phyloP scores from a whole-genome alignment of 2,113 vertebrate species.

The Amazona guildingii region DNA sequence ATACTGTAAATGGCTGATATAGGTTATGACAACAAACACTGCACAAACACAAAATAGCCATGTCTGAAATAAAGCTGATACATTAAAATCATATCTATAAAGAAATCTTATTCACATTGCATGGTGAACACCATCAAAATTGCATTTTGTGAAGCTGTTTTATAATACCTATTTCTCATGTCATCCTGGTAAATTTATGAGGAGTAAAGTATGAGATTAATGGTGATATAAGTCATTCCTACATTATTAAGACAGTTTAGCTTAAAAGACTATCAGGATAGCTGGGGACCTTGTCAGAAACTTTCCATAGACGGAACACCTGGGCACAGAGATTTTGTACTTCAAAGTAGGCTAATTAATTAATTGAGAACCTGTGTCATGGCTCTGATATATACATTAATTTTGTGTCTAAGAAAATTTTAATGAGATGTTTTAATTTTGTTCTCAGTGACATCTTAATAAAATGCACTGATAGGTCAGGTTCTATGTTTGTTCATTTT shows the following conservation, averaged over 20 bases:
- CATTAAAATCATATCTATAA: background rate
- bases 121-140: background rate
- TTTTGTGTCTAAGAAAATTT: conserved; percentile 25
- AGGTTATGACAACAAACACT: background rate
- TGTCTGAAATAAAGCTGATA: background rate
- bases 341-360: conserved; percentile 58
- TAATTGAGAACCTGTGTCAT: conserved; percentile 25
- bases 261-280: background rate
- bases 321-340: conserved; percentile 28
- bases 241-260: background rate
- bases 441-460: conserved; percentile 41
- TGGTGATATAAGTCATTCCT: background rate
- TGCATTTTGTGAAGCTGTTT: background rate
- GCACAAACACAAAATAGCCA: background rate
- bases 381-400: conserved; percentile 57
- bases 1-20: conserved; percentile 26
- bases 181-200: background rate
- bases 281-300: conserved; percentile 39
- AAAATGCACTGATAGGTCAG: conserved; percentile 13
- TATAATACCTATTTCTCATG: background rate
- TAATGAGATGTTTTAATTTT: conserved; percentile 62
- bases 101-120: background rate
- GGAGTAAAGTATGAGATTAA: background rate
- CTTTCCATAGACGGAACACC: conserved; percentile 14
- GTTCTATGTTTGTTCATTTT: conserved; percentile 4